These are phyloP conservation scores for Metaphire vulgaris DNA, from an alignment of 1,140 invertebrate genomes.

Conservation along the genomic window DNA sequence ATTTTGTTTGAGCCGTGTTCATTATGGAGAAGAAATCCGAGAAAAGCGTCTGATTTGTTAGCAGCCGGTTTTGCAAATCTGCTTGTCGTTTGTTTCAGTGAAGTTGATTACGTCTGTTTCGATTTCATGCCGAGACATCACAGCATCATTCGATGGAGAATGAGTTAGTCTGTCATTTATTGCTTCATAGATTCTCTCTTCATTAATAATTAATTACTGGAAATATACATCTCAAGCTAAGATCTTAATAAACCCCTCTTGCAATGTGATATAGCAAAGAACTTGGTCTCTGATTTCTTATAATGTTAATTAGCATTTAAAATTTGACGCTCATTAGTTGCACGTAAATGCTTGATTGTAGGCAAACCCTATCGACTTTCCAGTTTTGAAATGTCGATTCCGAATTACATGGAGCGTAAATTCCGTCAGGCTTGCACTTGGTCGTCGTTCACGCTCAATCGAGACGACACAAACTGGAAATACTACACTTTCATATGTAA, in stretches of 20 bases:
- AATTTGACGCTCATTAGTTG: no score
- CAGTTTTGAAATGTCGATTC: constrained; percentile 1
- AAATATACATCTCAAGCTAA: no score
- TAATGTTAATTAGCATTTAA: no score
- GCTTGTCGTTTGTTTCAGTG: constrained; percentile 59
- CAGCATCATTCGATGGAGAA: constrained; percentile 86
- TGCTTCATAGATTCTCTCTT: no score
- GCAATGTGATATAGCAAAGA: no score
- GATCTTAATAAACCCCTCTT: no score
- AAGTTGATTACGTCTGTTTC: constrained; percentile 95
- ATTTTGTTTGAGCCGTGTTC: no score
- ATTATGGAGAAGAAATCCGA: no score
- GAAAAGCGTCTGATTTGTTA: no score
- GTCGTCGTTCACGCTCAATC: constrained; percentile 49
- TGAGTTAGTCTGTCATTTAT: constrained; percentile 65
- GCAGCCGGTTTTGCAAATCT: no score
- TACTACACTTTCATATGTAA: constrained; percentile 51
- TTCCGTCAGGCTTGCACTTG: constrained; percentile 50
- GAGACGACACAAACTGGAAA: constrained; percentile 48
- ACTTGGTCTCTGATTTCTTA: no score
- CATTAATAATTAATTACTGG: no score
- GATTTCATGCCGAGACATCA: constrained; percentile 92
- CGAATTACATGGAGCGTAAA: constrained; percentile 39
- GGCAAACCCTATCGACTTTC: constrained; percentile 46
- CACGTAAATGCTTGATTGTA: constrained; percentile 26